These are phyloP conservation scores for Cavia aperea DNA, from an alignment of 2,113 vertebrate species.

Conservation along the genomic window DNA sequence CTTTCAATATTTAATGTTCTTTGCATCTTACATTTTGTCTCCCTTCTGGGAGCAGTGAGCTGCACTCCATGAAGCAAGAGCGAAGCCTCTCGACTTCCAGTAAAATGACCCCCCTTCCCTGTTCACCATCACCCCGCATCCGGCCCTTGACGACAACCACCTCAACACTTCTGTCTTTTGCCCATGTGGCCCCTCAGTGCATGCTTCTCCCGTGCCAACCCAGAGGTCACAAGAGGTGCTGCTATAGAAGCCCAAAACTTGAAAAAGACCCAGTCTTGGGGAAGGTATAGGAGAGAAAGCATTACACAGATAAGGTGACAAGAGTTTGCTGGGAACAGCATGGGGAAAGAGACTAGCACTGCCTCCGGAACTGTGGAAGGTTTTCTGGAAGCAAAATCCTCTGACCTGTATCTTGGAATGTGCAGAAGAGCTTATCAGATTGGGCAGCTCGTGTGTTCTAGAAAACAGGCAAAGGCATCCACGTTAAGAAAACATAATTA, in stretches of 20 bases:
- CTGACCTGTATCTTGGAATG: background rate
- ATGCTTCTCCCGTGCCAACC: background rate
- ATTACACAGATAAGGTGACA: background rate
- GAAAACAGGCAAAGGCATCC: background rate
- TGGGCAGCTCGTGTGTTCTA: background rate
- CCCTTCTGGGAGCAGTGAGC: constrained; percentile 68
- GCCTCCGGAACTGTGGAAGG: background rate
- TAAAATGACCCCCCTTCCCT: constrained; percentile 55
- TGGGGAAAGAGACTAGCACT: background rate
- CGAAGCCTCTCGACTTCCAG: constrained; percentile 69
- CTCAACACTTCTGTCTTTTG: constrained; percentile 33
- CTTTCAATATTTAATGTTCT: constrained; percentile 75
- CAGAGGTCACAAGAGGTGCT: background rate
- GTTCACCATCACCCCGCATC: constrained; percentile 40
- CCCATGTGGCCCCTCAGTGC: background rate
- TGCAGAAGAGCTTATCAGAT: background rate
- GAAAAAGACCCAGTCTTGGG: background rate
- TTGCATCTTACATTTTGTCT: constrained; percentile 73
- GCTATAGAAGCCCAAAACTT: background rate
- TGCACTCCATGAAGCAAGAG: constrained; percentile 61
- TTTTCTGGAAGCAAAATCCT: constrained; percentile 15
- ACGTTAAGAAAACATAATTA: constrained; percentile 7
- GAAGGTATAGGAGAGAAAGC: background rate
- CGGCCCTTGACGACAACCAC: constrained; percentile 28
- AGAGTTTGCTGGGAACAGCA: background rate